Evolutionary conservation across 2,113 vertebrate species (phyloP).

Genomic region (Arizona elegans): DNA sequence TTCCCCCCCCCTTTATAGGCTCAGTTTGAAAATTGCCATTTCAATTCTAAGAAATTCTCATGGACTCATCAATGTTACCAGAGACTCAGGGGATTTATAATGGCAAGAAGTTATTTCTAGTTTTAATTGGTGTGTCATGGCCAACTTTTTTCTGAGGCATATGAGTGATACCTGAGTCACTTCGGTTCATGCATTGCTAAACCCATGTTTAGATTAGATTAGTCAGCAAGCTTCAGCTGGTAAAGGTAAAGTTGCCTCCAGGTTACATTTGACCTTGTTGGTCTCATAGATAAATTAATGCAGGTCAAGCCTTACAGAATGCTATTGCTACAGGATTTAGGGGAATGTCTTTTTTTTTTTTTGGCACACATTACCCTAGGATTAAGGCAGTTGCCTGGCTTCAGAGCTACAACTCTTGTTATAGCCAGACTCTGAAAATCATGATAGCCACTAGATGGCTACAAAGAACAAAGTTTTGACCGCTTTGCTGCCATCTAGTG

Average conservation of each 20-base stretch:
- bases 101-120: not conserved
- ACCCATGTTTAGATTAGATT: not conserved
- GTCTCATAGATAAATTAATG: not conserved
- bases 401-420: not conserved
- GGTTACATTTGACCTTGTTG: not conserved
- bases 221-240: not conserved
- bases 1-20: too few relatives aligned
- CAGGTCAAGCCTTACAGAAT: not conserved
- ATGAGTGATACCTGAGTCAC: not conserved
- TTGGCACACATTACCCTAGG: too few relatives aligned
- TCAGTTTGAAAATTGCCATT: not conserved
- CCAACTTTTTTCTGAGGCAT: not conserved
- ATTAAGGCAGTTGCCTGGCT: not conserved
- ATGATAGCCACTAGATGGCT: not conserved
- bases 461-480: not conserved
- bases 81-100: not conserved
- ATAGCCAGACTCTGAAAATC: not conserved
- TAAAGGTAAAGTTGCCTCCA: not conserved
- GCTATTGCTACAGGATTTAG: not conserved
- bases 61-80: not conserved
- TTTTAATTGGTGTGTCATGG: not conserved
- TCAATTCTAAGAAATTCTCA: not conserved
- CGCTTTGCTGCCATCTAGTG: not conserved
- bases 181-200: not conserved
- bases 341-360: not conserved